Percentiles rank a stretch among this genome's conserved stretches.
Evolutionary conservation across 64 coral and sea anemone species (phyloP).

Genomic region (Actinia tenebrosa): DNA sequence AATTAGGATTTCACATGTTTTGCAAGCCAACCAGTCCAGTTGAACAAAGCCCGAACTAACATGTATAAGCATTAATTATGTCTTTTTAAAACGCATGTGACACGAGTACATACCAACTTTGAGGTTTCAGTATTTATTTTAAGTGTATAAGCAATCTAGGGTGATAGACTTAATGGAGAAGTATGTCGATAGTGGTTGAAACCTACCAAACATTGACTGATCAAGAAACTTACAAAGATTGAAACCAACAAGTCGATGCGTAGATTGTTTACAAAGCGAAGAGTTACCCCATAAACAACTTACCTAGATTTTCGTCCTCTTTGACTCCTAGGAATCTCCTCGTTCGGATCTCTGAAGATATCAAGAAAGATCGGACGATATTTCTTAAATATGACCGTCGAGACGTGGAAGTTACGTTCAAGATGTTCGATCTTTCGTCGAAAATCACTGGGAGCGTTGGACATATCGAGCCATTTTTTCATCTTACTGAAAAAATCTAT

Average conservation of each 20-base stretch:
- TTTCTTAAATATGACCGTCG: constrained; percentile 97
- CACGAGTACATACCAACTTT: constrained; percentile 2
- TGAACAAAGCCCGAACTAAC: not conserved
- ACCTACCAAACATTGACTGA: not conserved
- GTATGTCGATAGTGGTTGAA: not conserved
- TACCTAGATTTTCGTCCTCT: constrained; percentile 92
- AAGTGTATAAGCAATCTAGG: not conserved
- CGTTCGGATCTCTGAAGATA: constrained; percentile 85
- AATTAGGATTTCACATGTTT: constrained; percentile 66
- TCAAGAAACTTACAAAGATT: not conserved
- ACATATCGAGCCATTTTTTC: constrained; percentile 99
- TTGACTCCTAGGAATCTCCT: constrained; percentile 73
- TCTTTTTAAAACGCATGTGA: constrained; percentile 10
- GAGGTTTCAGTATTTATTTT: not conserved
- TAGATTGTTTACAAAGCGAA: constrained; percentile 8
- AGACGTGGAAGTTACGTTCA: constrained; percentile 94
- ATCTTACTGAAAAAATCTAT: constrained; percentile 99
- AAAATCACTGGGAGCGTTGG: constrained; percentile 83
- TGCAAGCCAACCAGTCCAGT: not conserved
- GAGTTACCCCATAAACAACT: not conserved
- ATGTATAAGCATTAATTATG: not conserved
- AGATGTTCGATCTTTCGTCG: constrained; percentile 91
- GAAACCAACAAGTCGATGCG: not conserved
- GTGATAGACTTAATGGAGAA: not conserved
- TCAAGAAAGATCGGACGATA: constrained; percentile 92